A percentile compares a stretch with the other conserved stretches of the same genome.
phyloP scores from a whole-genome alignment of 2,113 vertebrate genomes.

The Haemorhous mexicanus region DNA sequence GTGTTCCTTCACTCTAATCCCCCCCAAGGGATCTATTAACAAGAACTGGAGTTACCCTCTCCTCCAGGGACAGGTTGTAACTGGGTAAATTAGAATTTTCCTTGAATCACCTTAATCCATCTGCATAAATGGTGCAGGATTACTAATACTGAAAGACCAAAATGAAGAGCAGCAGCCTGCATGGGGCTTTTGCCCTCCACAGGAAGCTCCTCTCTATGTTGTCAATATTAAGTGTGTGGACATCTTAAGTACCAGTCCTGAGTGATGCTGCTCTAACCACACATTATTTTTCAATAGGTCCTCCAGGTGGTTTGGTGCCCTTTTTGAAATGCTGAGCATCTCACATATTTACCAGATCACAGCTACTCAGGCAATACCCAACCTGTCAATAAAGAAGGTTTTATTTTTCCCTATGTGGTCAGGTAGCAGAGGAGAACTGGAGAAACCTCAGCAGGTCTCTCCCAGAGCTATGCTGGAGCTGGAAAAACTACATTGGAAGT shows the following conservation, averaged over 20 bases:
- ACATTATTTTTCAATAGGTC: neutral
- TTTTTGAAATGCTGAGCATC: neutral
- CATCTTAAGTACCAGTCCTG: neutral
- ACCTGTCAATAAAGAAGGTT: neutral
- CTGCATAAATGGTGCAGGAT: neutral
- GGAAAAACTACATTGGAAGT: constrained; percentile 40
- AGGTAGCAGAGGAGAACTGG: neutral
- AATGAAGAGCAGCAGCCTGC: neutral
- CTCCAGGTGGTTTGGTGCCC: neutral
- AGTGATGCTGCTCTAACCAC: neutral
- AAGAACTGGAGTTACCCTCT: neutral
- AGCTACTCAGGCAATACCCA: neutral
- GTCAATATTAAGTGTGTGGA: neutral
- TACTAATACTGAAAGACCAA: neutral
- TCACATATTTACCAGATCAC: neutral
- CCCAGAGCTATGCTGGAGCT: neutral
- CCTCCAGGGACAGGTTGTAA: neutral
- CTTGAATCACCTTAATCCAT: neutral
- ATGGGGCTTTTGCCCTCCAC: neutral
- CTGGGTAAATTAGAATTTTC: neutral
- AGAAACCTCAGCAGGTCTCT: constrained; percentile 2
- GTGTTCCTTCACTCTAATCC: neutral
- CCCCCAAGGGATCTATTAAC: neutral
- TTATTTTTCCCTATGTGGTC: neutral
- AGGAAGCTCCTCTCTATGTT: neutral